Percentiles rank a stretch among this genome's conserved stretches.
Conservation (phyloP, 2,888 invertebrate genomes). For the Plagiodera versicolora region DNA sequence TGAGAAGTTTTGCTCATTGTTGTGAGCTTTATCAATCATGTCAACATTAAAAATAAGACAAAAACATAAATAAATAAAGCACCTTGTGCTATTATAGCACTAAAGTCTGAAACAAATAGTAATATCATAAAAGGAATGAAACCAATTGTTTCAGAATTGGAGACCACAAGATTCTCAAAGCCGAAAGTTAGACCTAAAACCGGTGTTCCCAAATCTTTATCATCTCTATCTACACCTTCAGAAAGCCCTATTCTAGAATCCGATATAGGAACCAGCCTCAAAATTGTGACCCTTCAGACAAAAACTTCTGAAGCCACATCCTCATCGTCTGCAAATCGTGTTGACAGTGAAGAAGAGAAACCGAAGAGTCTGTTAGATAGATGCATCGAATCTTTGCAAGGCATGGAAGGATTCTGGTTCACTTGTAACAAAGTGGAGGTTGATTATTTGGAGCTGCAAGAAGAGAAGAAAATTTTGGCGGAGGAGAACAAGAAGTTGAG, state of each 20-base stretch:
- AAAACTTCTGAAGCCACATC: slow-evolving; percentile 3
- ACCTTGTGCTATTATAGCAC: too few relatives aligned
- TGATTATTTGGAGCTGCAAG: slow-evolving; percentile 51
- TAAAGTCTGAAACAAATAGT: too few relatives aligned
- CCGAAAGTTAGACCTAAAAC: slow-evolving; percentile 1
- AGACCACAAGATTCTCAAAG: not conserved
- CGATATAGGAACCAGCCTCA: slow-evolving; percentile 14
- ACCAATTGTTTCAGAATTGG: not conserved
- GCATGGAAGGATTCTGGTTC: slow-evolving; percentile 59
- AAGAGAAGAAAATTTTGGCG: slow-evolving; percentile 53
- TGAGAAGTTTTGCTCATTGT: too few relatives aligned
- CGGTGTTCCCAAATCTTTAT: not conserved
- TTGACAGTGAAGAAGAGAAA: not conserved
- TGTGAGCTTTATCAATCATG: too few relatives aligned
- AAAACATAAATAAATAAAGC: too few relatives aligned
- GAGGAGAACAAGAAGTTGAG: slow-evolving; percentile 56
- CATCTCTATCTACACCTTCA: slow-evolving; percentile 3
- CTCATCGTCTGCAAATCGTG: not conserved
- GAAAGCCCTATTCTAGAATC: slow-evolving; percentile 16
- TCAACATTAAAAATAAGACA: too few relatives aligned
- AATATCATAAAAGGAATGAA: too few relatives aligned
- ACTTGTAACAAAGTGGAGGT: slow-evolving; percentile 57
- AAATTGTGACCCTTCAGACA: slow-evolving; percentile 19
- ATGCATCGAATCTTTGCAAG: slow-evolving; percentile 39
- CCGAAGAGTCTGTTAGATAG: slow-evolving; percentile 25